Conservation (phyloP, 30 jellyfish, hydroid and myxozoan species). For the Rhopilema esculentum region DNA sequence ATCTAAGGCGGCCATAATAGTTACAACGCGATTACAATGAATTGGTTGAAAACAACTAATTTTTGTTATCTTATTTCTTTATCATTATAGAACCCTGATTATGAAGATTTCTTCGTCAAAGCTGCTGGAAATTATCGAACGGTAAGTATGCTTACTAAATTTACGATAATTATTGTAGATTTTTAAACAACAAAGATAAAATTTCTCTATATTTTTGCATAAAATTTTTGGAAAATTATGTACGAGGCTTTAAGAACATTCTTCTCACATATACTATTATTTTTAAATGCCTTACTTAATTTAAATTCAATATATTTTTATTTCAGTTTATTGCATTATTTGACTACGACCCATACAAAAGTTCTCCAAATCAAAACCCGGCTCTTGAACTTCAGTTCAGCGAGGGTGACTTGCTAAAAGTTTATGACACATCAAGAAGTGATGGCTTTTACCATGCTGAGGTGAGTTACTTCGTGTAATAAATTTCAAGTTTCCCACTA, state of each 20-base stretch:
- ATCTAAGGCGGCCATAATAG: no score
- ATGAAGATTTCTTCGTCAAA: conserved; percentile 66
- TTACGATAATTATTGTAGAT: no score
- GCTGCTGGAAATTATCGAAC: conserved; percentile 76
- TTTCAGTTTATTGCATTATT: conserved; percentile 91
- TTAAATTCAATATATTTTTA: no score
- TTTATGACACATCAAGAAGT: conserved; percentile 84
- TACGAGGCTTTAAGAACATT: no score
- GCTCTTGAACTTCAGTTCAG: conserved; percentile 83
- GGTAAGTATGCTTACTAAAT: conserved; percentile 37
- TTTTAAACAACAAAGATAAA: no score
- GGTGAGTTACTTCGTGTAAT: no score
- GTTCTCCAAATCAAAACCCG: conserved; percentile 99
- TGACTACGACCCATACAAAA: conserved; percentile 96
- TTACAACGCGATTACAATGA: no score
- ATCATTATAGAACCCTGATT: conserved; percentile 55
- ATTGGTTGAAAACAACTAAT: neutral
- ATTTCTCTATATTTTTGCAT: no score
- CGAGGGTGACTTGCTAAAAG: conserved; percentile 92
- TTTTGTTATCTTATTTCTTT: neutral
- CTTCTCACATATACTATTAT: no score
- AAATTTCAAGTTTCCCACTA: no score
- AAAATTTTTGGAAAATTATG: no score
- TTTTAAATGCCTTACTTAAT: no score
- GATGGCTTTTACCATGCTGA: conserved; percentile 97